These are phyloP conservation scores for Dicaeum eximium DNA, from an alignment of 2,113 vertebrate genomes.

Conservation along the genomic window DNA sequence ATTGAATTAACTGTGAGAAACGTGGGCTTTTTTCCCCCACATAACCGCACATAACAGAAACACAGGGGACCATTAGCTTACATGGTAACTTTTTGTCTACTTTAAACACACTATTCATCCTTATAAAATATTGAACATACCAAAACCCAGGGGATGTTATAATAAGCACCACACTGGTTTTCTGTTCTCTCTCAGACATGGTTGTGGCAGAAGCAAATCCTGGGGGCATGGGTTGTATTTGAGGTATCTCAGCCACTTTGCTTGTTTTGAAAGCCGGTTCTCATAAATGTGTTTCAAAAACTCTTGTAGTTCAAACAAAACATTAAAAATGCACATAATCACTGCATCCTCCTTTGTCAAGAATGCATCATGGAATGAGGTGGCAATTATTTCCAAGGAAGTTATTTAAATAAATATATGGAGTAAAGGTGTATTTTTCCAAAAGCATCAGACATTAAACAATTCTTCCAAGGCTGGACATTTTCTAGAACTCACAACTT, in stretches of 20 bases:
- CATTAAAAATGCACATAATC: neutral
- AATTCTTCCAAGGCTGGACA: neutral
- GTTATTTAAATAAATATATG: neutral
- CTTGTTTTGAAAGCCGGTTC: neutral
- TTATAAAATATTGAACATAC: neutral
- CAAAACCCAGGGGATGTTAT: neutral
- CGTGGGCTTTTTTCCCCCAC: rapidly evolving
- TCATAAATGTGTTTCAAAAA: neutral
- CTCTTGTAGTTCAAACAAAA: neutral
- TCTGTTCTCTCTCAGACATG: neutral
- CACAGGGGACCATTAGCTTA: neutral
- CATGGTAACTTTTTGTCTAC: neutral
- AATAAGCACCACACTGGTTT: neutral
- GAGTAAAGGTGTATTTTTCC: neutral
- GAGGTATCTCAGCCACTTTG: neutral
- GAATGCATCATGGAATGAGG: neutral
- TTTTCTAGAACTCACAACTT: neutral
- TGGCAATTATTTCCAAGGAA: neutral
- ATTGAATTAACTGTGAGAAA: neutral
- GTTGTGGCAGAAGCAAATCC: neutral
- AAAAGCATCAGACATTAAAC: neutral
- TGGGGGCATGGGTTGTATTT: neutral
- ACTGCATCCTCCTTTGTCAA: neutral
- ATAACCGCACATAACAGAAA: neutral
- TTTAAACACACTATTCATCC: neutral